Conservation (phyloP, 1,140 invertebrate genomes). For the Diorhabda carinulata region DNA sequence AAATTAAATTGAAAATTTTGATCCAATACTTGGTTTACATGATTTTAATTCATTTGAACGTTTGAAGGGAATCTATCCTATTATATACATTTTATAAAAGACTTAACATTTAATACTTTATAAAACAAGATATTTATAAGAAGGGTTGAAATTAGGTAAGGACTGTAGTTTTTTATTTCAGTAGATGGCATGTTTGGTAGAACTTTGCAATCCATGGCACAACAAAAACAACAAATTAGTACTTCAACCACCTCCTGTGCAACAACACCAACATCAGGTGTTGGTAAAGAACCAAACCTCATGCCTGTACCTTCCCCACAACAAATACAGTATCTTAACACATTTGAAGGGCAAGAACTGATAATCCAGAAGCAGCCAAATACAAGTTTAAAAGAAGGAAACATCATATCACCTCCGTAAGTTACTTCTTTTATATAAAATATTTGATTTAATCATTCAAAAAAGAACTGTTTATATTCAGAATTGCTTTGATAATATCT, state of each 20-base stretch:
- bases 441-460: not conserved
- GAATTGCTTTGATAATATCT: too few species aligned
- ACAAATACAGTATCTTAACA: slow-evolving; percentile 92
- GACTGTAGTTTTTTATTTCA: slow-evolving; percentile 22
- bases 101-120: too few species aligned
- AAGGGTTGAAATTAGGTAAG: too few species aligned
- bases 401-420: slow-evolving; percentile 48
- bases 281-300: slow-evolving; percentile 74
- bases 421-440: slow-evolving; percentile 22
- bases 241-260: slow-evolving; percentile 42
- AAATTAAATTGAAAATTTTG: too few species aligned
- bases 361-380: slow-evolving; percentile 96
- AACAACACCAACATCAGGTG: slow-evolving; percentile 45
- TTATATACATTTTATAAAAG: too few species aligned
- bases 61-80: too few species aligned
- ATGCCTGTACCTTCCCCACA: slow-evolving; percentile 95
- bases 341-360: slow-evolving; percentile 93
- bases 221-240: slow-evolving; percentile 64
- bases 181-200: slow-evolving; percentile 77
- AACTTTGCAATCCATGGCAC: slow-evolving; percentile 72
- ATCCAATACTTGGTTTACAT: too few species aligned
- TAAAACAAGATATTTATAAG: too few species aligned
- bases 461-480: too few species aligned
- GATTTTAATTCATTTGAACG: too few species aligned
- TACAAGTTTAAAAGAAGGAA: slow-evolving; percentile 66